Evolutionary conservation across 1,140 invertebrate species (phyloP).

Genomic region (Meloidogyne floridensis): DNA sequence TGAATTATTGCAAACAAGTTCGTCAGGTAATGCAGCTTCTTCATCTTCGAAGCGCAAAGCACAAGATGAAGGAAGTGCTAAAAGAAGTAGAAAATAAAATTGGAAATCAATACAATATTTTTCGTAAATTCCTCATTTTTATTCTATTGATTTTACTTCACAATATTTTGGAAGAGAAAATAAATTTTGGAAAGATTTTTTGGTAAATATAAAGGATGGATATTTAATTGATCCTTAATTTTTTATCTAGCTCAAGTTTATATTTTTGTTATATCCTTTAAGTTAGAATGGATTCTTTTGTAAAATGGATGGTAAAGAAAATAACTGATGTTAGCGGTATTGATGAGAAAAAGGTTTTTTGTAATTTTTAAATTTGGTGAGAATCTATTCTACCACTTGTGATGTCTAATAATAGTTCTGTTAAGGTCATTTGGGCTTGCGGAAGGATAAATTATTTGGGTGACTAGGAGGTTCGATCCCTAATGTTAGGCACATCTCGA

Average conservation of each 20-base stretch:
- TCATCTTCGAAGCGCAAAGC: slow-evolving; percentile 40
- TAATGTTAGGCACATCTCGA: too few species aligned
- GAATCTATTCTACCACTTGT: too few species aligned
- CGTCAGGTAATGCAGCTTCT: slow-evolving; percentile 30
- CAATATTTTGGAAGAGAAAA: not conserved
- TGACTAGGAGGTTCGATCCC: too few species aligned
- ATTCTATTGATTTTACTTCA: not conserved
- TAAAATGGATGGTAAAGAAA: not conserved
- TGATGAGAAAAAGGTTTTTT: not conserved
- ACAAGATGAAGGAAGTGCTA: slow-evolving; percentile 20
- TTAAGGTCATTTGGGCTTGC: too few species aligned
- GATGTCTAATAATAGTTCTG: too few species aligned
- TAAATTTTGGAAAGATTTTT: not conserved
- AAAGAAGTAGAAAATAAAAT: slow-evolving; percentile 34
- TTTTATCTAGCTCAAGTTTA: too few species aligned
- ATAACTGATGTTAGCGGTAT: not conserved
- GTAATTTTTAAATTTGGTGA: too few species aligned
- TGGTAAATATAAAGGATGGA: too few species aligned
- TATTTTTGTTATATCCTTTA: not conserved
- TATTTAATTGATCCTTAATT: too few species aligned
- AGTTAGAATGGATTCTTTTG: not conserved
- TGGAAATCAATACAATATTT: not conserved
- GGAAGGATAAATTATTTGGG: too few species aligned
- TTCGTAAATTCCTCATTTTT: not conserved
- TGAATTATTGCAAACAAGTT: slow-evolving; percentile 45